Evolutionary conservation across 2,888 invertebrate genomes (phyloP).

Genomic region (Mesoligia furuncula): DNA sequence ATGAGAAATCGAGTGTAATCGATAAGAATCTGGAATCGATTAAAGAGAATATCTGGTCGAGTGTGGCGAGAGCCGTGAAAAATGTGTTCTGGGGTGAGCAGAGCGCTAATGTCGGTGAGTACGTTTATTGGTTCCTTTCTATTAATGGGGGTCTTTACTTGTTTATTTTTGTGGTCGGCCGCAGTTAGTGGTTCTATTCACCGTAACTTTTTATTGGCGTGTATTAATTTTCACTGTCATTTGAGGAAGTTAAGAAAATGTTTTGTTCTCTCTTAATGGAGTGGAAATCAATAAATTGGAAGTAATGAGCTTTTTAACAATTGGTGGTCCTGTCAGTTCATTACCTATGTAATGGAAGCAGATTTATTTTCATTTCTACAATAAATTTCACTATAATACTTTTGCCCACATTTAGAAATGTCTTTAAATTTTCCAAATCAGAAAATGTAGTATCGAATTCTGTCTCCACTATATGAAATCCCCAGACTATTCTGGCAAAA

Average conservation of each 20-base stretch:
- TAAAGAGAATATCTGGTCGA: constrained; percentile 87
- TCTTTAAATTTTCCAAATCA: not conserved
- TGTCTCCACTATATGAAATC: not conserved
- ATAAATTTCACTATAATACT: not conserved
- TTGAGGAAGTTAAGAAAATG: not conserved
- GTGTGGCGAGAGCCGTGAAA: constrained; percentile 84
- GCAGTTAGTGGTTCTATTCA: constrained; percentile 26
- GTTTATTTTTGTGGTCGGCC: constrained; percentile 51
- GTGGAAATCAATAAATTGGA: not conserved
- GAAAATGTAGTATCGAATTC: not conserved
- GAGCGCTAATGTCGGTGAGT: constrained; percentile 73
- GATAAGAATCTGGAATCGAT: constrained; percentile 72
- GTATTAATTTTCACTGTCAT: constrained; percentile 38
- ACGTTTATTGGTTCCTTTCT: constrained; percentile 59
- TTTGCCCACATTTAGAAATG: not conserved
- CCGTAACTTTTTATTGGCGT: constrained; percentile 37
- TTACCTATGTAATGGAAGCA: not conserved
- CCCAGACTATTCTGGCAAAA: constrained; percentile 4
- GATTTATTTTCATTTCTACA: not conserved
- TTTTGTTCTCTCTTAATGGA: not conserved
- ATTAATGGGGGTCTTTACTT: constrained; percentile 54
- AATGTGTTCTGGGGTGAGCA: constrained; percentile 86
- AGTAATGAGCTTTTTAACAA: not conserved
- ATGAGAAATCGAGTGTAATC: constrained; percentile 72
- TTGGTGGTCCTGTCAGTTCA: not conserved